Evolutionary conservation across 1,140 invertebrate species (phyloP).

Genomic region (Hyles vespertilio): DNA sequence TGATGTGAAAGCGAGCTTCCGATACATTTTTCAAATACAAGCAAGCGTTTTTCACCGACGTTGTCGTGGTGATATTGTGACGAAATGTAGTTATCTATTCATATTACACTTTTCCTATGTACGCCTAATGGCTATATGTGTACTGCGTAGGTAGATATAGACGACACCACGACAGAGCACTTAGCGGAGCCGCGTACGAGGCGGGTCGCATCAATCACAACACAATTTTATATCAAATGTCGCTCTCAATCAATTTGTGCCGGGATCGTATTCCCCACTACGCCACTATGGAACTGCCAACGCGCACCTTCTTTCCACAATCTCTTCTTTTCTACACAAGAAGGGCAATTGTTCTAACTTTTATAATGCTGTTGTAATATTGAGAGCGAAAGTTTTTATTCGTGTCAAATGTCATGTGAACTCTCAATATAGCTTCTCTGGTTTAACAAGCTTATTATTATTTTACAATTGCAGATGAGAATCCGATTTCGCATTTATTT

Average conservation of each 20-base stretch:
- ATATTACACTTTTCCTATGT: constrained; percentile 25
- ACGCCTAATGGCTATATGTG: constrained; percentile 28
- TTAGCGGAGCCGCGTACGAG: constrained; percentile 48
- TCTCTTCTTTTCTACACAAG: not conserved
- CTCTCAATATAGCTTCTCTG: too few relatives aligned
- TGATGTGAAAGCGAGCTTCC: too few relatives aligned
- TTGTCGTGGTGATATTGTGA: too few relatives aligned
- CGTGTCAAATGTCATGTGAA: too few relatives aligned
- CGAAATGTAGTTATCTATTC: constrained; percentile 12
- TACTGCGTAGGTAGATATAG: constrained; percentile 25
- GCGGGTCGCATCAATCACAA: constrained; percentile 72
- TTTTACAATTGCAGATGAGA: too few relatives aligned
- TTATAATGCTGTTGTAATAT: too few relatives aligned
- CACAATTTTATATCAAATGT: constrained; percentile 75
- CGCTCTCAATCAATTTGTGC: constrained; percentile 74
- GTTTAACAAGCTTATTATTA: too few relatives aligned
- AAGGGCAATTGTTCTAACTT: not conserved
- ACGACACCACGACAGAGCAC: constrained; percentile 58
- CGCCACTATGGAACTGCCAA: constrained; percentile 19
- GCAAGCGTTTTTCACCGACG: too few relatives aligned
- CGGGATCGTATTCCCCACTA: constrained; percentile 61
- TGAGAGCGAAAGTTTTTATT: too few relatives aligned
- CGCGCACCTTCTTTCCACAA: constrained; percentile 37
- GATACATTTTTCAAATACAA: too few relatives aligned
- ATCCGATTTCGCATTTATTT: too few relatives aligned